phyloP scores from a whole-genome alignment of 2,113 vertebrate genomes.

The Saguinus imperator region DNA sequence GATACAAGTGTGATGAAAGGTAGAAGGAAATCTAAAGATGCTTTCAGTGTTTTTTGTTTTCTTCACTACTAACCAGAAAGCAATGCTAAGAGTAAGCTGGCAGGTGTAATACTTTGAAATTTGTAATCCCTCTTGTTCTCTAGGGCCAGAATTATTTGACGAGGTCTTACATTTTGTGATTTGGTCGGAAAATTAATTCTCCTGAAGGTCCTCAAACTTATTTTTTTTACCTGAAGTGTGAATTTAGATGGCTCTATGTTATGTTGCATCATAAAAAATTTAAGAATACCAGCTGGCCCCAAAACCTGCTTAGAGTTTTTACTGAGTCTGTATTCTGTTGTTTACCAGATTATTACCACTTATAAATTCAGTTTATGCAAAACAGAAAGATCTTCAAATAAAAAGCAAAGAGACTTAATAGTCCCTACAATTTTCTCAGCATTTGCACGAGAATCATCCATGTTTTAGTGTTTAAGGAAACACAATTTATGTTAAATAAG shows the following conservation, averaged over 20 bases:
- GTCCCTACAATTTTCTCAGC: background rate
- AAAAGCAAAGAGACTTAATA: background rate
- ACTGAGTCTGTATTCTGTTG: background rate
- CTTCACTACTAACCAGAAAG: background rate
- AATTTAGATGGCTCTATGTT: background rate
- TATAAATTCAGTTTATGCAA: conserved; percentile 15
- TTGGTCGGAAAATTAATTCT: conserved; percentile 4
- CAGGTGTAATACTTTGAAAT: background rate
- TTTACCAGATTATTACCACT: background rate
- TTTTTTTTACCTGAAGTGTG: background rate
- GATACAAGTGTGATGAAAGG: background rate
- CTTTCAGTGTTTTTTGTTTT: background rate
- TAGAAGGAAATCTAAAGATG: background rate
- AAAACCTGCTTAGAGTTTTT: conserved; percentile 47
- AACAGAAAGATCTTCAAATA: background rate
- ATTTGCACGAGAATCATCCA: background rate
- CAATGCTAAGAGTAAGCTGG: background rate
- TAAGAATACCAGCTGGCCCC: conserved; percentile 16
- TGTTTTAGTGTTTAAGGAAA: background rate
- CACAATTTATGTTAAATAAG: background rate
- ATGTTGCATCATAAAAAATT: conserved; percentile 30
- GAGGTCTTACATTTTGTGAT: background rate
- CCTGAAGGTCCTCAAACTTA: background rate
- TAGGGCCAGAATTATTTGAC: background rate
- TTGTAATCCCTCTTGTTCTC: background rate